A percentile compares a stretch with the other conserved stretches of the same genome.
phyloP scores from a whole-genome alignment of 2,113 vertebrate species.

The Megalops atlanticus region DNA sequence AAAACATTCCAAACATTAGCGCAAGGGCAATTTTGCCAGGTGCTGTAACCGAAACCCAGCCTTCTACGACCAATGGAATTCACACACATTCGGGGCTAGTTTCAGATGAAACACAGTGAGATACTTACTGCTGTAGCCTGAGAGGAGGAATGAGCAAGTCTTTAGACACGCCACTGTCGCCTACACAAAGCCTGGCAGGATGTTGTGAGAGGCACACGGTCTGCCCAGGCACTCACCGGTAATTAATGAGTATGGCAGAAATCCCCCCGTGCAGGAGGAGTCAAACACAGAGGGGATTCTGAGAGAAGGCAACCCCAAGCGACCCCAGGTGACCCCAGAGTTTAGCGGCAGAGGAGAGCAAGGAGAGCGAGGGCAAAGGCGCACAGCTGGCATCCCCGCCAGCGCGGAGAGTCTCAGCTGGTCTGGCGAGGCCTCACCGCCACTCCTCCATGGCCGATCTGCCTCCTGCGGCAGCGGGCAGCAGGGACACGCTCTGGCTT shows the following conservation, averaged over 20 bases:
- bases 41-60: neutral
- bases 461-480: too few species aligned
- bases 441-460: too few species aligned
- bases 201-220: neutral
- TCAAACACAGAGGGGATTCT: neutral
- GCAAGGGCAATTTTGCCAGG: too few species aligned
- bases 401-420: too few species aligned
- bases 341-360: neutral
- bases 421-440: too few species aligned
- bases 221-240: neutral
- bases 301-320: neutral
- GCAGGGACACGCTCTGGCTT: too few species aligned
- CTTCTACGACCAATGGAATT: neutral
- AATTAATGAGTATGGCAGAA: conserved; percentile 2
- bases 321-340: neutral
- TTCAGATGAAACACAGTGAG: neutral
- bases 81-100: neutral
- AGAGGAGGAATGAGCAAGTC: too few species aligned
- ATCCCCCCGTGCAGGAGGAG: neutral
- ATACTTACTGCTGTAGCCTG: too few species aligned
- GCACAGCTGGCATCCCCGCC: neutral
- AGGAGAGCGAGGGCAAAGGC: neutral
- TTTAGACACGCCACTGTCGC: neutral
- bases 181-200: neutral
- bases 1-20: neutral